Evolutionary conservation across 35 echinoderm and acorn worm species (phyloP).

Genomic region (Heliocidaris erythrogramma): DNA sequence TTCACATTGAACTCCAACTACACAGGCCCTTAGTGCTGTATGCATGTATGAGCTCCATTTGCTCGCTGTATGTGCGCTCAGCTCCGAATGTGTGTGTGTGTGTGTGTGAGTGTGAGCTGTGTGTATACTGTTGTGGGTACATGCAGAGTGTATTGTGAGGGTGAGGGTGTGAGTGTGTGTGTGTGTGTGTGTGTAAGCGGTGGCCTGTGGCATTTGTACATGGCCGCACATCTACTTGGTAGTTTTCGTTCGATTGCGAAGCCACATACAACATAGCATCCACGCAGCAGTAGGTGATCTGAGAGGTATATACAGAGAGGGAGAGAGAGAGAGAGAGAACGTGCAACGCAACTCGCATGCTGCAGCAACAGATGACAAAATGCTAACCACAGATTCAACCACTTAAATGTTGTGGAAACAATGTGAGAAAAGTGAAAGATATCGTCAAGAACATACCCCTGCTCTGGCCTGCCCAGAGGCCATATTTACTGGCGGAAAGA

Average conservation of each 20-base stretch:
- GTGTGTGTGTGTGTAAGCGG: not conserved
- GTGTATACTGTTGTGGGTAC: not conserved
- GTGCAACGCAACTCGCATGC: not conserved
- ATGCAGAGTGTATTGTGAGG: not conserved
- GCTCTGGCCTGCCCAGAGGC: constrained; percentile 26
- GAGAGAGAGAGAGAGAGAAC: constrained; percentile 17
- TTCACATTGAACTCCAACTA: constrained; percentile 35
- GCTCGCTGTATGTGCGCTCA: not conserved
- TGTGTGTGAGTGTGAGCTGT: not conserved
- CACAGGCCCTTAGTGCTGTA: not conserved
- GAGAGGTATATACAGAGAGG: not conserved
- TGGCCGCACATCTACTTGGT: not conserved
- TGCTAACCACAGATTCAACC: not conserved
- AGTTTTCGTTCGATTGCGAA: not conserved
- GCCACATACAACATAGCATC: constrained; percentile 39
- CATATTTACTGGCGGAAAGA: constrained; percentile 35
- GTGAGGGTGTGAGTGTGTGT: not conserved
- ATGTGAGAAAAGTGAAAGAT: not conserved
- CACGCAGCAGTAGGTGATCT: not conserved
- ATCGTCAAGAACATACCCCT: constrained; percentile 13
- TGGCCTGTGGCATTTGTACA: constrained; percentile 18
- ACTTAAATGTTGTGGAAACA: not conserved
- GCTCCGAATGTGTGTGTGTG: constrained; percentile 29
- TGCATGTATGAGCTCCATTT: constrained; percentile 21
- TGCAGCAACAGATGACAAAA: constrained; percentile 16